A percentile compares a stretch with the other conserved stretches of the same genome.
Conservation (phyloP, 2,797 vertebrate species). For the Moxostoma hubbsi region DNA sequence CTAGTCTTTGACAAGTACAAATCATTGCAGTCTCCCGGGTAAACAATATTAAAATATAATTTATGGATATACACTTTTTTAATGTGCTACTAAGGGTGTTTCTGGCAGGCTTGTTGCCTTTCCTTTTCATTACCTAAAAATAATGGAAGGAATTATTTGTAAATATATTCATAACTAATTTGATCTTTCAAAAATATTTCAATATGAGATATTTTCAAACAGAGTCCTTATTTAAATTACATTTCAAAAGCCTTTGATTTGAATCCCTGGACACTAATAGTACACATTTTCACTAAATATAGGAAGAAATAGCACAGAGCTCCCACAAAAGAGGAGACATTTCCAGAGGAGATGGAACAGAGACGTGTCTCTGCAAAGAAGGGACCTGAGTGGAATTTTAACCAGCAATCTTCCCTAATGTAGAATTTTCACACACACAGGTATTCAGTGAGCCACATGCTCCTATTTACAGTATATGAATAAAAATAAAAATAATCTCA, state of each 20-base stretch:
- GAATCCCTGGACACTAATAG: background rate
- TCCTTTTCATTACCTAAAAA: background rate
- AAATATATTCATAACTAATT: background rate
- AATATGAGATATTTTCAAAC: background rate
- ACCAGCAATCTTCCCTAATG: background rate
- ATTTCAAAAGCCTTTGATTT: background rate
- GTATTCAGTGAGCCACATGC: background rate
- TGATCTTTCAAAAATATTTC: background rate
- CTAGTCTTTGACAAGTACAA: constrained; percentile 27
- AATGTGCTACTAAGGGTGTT: background rate
- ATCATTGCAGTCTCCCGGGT: constrained; percentile 6
- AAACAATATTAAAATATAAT: background rate
- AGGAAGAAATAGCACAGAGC: background rate
- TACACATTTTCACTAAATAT: background rate
- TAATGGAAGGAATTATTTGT: background rate
- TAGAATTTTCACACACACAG: background rate
- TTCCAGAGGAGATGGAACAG: too few species aligned
- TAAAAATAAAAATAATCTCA: background rate
- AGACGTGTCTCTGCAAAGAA: background rate
- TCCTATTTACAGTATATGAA: background rate
- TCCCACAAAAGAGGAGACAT: background rate
- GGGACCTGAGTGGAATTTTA: background rate
- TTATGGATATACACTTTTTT: background rate
- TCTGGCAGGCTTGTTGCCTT: background rate
- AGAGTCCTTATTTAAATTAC: background rate